Evolutionary conservation across 2,888 invertebrate genomes (phyloP).

Genomic region (Meiosimyza decipiens): DNA sequence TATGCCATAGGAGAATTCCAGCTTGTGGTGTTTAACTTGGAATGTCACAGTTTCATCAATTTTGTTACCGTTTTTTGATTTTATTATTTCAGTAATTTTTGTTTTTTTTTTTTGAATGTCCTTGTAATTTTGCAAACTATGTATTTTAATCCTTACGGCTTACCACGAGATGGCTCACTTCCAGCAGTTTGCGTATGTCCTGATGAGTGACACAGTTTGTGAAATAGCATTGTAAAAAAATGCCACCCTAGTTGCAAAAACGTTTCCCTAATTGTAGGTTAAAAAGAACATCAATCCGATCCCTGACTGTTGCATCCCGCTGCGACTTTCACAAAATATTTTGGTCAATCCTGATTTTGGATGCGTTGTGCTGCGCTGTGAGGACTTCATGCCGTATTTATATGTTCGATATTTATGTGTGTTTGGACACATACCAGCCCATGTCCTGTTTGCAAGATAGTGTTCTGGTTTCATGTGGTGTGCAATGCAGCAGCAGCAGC

Average conservation of each 20-base stretch:
- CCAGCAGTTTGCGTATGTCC: slow-evolving; percentile 38
- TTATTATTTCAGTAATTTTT: no score
- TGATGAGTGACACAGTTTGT: slow-evolving; percentile 23
- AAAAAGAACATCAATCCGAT: slow-evolving; percentile 49
- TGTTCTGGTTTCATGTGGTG: slow-evolving; percentile 21
- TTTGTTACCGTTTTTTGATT: no score
- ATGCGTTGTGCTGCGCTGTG: slow-evolving; percentile 51
- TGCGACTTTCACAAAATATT: slow-evolving; percentile 66
- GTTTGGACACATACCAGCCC: slow-evolving; percentile 22
- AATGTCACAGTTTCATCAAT: neutral
- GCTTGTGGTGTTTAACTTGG: slow-evolving; percentile 6
- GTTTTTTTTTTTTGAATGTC: neutral
- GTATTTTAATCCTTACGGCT: slow-evolving; percentile 25
- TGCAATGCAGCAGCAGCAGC: neutral
- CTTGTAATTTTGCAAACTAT: slow-evolving; percentile 1
- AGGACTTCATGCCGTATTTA: slow-evolving; percentile 23
- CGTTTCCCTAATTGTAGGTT: slow-evolving; percentile 59
- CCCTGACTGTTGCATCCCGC: slow-evolving; percentile 48
- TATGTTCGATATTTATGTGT: slow-evolving; percentile 4
- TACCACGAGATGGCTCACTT: slow-evolving; percentile 40
- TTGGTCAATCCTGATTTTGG: slow-evolving; percentile 58
- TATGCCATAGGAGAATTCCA: neutral
- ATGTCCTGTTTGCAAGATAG: neutral
- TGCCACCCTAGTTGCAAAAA: slow-evolving; percentile 64
- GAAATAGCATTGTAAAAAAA: slow-evolving; percentile 20